These are phyloP conservation scores for Dinoponera quadriceps DNA, from an alignment of 1,140 invertebrate species.

Conservation along the genomic window DNA sequence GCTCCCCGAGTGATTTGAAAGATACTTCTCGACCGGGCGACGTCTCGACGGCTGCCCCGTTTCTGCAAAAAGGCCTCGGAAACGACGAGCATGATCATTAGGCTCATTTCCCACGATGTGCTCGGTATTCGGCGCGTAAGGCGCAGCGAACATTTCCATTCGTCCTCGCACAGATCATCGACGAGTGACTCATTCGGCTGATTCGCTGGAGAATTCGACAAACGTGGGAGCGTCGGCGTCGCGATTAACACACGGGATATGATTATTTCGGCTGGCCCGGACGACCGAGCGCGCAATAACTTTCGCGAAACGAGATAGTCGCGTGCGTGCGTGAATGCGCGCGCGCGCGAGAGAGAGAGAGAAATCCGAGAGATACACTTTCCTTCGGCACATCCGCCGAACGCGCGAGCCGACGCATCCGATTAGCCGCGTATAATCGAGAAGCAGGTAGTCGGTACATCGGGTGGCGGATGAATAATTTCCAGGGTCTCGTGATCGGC, in stretches of 20 bases:
- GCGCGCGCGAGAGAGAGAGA: not conserved
- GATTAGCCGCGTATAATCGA: slow-evolving; percentile 71
- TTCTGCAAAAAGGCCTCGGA: not conserved
- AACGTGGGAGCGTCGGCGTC: not conserved
- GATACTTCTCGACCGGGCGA: slow-evolving; percentile 72
- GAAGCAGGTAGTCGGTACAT: slow-evolving; percentile 73
- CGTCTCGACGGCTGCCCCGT: not conserved
- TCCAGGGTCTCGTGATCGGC: slow-evolving; percentile 65
- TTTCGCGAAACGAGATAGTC: slow-evolving; percentile 4
- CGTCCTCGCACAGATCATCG: too few relatives aligned
- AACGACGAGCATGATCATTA: not conserved
- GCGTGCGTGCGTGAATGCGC: not conserved
- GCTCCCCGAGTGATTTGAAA: slow-evolving; percentile 73
- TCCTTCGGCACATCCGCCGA: slow-evolving; percentile 62
- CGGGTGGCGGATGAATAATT: slow-evolving; percentile 72
- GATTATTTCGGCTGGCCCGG: not conserved
- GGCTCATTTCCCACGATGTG: too few relatives aligned
- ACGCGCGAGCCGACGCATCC: slow-evolving; percentile 60
- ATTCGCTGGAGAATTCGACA: not conserved
- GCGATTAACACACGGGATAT: not conserved
- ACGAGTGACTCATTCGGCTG: too few relatives aligned
- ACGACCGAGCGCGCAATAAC: not conserved
- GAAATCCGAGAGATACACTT: slow-evolving; percentile 62
- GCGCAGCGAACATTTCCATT: too few relatives aligned
- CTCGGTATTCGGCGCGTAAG: too few relatives aligned